Base-by-base conservation (phyloP, 2,888 invertebrate species). In the Diaphora mendica region DNA sequence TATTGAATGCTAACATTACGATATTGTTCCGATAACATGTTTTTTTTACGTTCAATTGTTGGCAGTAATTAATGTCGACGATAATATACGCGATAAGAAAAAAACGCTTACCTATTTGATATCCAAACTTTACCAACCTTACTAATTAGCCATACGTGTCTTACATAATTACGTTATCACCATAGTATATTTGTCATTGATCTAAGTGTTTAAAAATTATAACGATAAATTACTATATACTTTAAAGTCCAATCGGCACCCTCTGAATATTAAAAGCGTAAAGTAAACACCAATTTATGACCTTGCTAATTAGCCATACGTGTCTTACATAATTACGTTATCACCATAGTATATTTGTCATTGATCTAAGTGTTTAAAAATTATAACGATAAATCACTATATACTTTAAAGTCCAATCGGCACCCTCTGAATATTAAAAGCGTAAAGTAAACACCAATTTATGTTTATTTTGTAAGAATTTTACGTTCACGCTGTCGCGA, bases 1-100 rank as follows among this genome's bases (percentile, higher is more conserved):
- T 55, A 48, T 78, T 33, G n/a, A 69, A 72, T 65, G 62, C 70
- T 15, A 3, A 44, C 15, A 55, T 73, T 20, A 51, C 23, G 51
- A 68, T 68, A 33, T 68, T 68, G 3, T 15, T 35, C 15, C 51
- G 51, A 51, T 68, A 35, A 51, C 23, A 3, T 33, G 48, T 35
- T 35, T 51, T 51, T 68, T 51, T 42, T 42, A 26, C 26, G 17
- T 44, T 26, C 26, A n/a, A 9, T 23, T 55, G 13, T 55, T 9
- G 55, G 55, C 55, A 55, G 26, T 55, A 55, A n/a, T 55, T 2
- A 55, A n/a, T n/a, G n/a, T n/a, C 11, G 26, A 26, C 55, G 55
- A 35, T 35, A 35, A 55, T n/a, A 55, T 23, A 9, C 2, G 23
- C 1, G 51, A 51, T 20, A 55, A 23, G 23, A 13, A 55, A 55